Evolutionary conservation across 2,888 invertebrate genomes (phyloP).

Genomic region (Himalopsyche tibetana): DNA sequence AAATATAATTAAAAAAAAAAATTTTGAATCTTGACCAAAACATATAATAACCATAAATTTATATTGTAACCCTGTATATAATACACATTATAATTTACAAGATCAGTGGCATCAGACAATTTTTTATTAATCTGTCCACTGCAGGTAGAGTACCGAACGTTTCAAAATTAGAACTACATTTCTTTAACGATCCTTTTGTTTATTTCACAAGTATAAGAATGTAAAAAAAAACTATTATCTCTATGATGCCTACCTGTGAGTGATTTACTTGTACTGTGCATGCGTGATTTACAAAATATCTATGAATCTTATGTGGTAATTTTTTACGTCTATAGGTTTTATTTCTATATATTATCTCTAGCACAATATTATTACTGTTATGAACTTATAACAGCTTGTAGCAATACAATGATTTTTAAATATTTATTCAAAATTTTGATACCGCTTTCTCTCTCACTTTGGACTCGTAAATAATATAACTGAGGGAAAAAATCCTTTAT

Average conservation of each 20-base stretch:
- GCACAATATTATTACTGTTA: conserved; percentile 41
- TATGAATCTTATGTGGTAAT: conserved; percentile 11
- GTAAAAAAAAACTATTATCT: not conserved
- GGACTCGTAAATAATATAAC: not conserved
- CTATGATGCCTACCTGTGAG: not conserved
- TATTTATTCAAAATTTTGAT: conserved; percentile 28
- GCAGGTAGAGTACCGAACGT: too few species aligned
- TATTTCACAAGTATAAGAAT: too few species aligned
- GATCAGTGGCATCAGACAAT: too few species aligned
- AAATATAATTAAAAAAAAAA: too few species aligned
- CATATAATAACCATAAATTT: too few species aligned
- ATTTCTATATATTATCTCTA: not conserved
- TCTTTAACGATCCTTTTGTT: too few species aligned
- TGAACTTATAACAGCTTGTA: conserved; percentile 33
- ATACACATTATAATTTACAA: too few species aligned
- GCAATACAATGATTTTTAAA: not conserved
- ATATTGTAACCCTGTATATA: too few species aligned
- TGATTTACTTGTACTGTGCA: not conserved
- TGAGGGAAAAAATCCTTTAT: not conserved
- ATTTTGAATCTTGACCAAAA: too few species aligned
- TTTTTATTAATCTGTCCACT: too few species aligned
- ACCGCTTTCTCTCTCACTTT: conserved; percentile 9
- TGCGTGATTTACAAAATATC: conserved; percentile 2
- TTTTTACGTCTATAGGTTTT: conserved; percentile 30
- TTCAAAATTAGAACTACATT: too few species aligned